phyloP scores from a whole-genome alignment of 2,888 invertebrate genomes.

The Heterodera filipjevi region DNA sequence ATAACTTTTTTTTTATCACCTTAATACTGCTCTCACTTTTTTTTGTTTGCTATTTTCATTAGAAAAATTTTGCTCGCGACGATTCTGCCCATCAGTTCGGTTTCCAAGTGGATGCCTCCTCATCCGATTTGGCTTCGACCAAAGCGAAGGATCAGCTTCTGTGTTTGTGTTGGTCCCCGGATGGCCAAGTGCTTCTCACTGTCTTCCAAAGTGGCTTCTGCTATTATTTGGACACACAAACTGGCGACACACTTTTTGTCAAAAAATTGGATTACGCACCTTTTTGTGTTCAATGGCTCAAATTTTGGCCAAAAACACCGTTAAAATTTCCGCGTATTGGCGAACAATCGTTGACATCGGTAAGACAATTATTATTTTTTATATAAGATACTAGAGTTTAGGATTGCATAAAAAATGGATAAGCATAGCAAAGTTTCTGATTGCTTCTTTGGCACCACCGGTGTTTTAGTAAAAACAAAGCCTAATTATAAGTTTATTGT shows the following conservation, averaged over 20 bases:
- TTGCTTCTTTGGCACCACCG: too few species aligned
- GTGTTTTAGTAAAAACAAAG: too few species aligned
- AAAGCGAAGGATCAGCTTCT: slow-evolving; percentile 15
- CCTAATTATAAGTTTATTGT: too few species aligned
- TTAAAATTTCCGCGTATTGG: background rate
- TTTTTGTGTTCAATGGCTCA: slow-evolving; percentile 23
- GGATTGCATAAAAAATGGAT: too few species aligned
- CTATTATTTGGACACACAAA: slow-evolving; percentile 50
- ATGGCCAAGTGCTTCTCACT: slow-evolving; percentile 51
- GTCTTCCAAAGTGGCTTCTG: slow-evolving; percentile 47
- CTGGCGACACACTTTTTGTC: slow-evolving; percentile 35
- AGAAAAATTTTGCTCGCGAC: slow-evolving; percentile 20
- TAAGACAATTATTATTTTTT: background rate
- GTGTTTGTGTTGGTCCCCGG: slow-evolving; percentile 46
- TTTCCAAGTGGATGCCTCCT: background rate
- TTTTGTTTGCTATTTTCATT: background rate
- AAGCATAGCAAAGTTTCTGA: too few species aligned
- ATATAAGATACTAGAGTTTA: background rate
- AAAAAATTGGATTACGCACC: background rate
- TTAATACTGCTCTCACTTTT: too few species aligned
- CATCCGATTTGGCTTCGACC: background rate
- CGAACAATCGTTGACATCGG: background rate
- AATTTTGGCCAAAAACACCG: background rate
- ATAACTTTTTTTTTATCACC: background rate
- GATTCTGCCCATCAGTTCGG: slow-evolving; percentile 9